Conservation (phyloP, 2,888 invertebrate genomes). For the Cheilosia vulpina region DNA sequence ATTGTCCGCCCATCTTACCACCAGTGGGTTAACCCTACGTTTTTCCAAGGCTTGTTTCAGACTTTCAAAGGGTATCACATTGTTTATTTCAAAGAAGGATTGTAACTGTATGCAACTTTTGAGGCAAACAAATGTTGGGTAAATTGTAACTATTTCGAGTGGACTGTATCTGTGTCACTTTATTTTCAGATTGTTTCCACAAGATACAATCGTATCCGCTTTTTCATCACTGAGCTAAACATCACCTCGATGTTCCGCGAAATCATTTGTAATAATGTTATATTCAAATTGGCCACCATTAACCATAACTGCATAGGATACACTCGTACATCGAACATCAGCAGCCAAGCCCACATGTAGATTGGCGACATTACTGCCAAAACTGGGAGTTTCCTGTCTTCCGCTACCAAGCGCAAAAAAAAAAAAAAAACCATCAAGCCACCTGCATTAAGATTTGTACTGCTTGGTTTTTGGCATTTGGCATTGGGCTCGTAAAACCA, state of each 20-base stretch:
- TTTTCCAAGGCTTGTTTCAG: too few relatives aligned
- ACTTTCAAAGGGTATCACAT: too few relatives aligned
- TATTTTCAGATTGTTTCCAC: too few relatives aligned
- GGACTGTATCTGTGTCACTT: too few relatives aligned
- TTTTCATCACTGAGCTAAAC: too few relatives aligned
- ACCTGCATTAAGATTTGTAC: conserved; percentile 66
- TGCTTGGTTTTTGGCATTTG: conserved; percentile 52
- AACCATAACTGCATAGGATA: not conserved
- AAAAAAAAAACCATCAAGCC: conserved; percentile 20
- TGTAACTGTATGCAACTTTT: too few relatives aligned
- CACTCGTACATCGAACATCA: not conserved
- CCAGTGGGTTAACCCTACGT: too few relatives aligned
- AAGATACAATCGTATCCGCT: not conserved
- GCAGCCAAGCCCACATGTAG: conserved; percentile 49
- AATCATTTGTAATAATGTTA: conserved; percentile 29
- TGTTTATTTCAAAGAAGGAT: too few relatives aligned
- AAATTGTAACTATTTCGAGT: too few relatives aligned
- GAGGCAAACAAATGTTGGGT: too few relatives aligned
- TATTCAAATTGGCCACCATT: conserved; percentile 46
- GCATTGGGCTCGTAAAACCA: conserved; percentile 65
- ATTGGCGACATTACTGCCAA: conserved; percentile 65
- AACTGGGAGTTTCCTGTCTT: conserved; percentile 17
- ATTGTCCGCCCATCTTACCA: too few relatives aligned
- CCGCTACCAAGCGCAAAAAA: conserved; percentile 2
- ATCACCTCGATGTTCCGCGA: not conserved